These are phyloP conservation scores for Onthophagus sagittarius DNA, from an alignment of 2,888 invertebrate genomes.

Conservation along the genomic window DNA sequence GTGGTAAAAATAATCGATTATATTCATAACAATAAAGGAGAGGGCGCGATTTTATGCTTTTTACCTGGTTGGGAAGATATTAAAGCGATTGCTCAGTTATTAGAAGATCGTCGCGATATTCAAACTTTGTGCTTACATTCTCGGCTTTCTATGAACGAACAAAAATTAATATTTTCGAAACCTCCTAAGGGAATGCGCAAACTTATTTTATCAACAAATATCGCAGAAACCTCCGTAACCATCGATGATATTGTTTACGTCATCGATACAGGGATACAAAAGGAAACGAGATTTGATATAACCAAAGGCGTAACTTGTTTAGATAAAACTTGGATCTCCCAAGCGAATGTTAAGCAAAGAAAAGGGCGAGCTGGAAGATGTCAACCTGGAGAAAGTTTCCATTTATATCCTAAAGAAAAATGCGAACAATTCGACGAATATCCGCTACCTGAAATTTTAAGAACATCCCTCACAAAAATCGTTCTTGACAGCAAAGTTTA, in stretches of 20 bases:
- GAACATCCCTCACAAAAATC: slow-evolving; percentile 54
- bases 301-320: slow-evolving; percentile 46
- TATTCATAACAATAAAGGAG: slow-evolving; percentile 55
- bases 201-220: slow-evolving; percentile 67
- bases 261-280: slow-evolving; percentile 61
- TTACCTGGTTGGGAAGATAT: slow-evolving; percentile 76
- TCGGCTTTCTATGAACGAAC: slow-evolving; percentile 57
- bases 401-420: slow-evolving; percentile 53
- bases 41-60: slow-evolving; percentile 70
- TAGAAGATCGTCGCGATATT: slow-evolving; percentile 44
- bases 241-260: slow-evolving; percentile 68
- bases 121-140: slow-evolving; percentile 46
- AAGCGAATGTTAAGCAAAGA: slow-evolving; percentile 61
- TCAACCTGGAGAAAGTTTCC: slow-evolving; percentile 58
- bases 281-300: slow-evolving; percentile 54
- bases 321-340: slow-evolving; percentile 60
- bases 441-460: slow-evolving; percentile 61
- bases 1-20: slow-evolving; percentile 52
- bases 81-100: slow-evolving; percentile 49
- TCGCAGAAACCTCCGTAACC: slow-evolving; percentile 71
- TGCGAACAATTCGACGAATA: slow-evolving; percentile 52
- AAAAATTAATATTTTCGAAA: slow-evolving; percentile 55
- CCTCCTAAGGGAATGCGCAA: slow-evolving; percentile 57
- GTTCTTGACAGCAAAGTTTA: slow-evolving; percentile 61
- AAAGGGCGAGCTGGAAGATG: slow-evolving; percentile 67